phyloP scores from a whole-genome alignment of 2,888 invertebrate genomes.

The Bursaphelenchus okinawaensis region DNA sequence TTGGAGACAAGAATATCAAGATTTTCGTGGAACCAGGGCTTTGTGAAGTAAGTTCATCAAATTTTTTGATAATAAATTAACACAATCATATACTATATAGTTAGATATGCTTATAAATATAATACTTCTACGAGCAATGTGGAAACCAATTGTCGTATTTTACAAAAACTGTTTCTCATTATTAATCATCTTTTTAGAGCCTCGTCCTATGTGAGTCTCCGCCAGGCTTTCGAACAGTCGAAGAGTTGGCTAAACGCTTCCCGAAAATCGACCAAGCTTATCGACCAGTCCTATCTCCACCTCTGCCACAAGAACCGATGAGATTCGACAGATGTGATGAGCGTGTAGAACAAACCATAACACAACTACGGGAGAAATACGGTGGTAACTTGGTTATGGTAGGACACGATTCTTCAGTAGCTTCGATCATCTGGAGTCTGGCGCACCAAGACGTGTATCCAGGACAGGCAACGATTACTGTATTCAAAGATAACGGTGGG shows the following conservation, averaged over 20 bases:
- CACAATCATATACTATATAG: too few relatives aligned
- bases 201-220: constrained; percentile 50
- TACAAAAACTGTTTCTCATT: background rate
- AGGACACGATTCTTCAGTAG: constrained; percentile 50
- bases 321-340: background rate
- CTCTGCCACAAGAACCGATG: constrained; percentile 26
- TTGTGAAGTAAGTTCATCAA: constrained; percentile 30
- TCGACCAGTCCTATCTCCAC: constrained; percentile 32
- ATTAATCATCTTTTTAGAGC: constrained; percentile 22
- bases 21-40: constrained; percentile 52
- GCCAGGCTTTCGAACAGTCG: constrained; percentile 33
- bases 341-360: background rate
- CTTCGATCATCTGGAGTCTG: constrained; percentile 46
- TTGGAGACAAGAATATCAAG: constrained; percentile 30
- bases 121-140: too few relatives aligned
- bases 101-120: background rate
- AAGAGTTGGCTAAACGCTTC: constrained; percentile 41
- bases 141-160: background rate
- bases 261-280: constrained; percentile 40
- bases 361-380: background rate
- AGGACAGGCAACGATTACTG: constrained; percentile 41
- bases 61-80: too few relatives aligned
- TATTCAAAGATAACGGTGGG: constrained; percentile 28
- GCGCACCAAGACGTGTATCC: constrained; percentile 42
- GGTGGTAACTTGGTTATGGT: constrained; percentile 35